Evolutionary conservation across 2,888 invertebrate genomes (phyloP), one percentile per base, ranked within the genome.

Genomic region (Sesia bembeciformis): DNA sequence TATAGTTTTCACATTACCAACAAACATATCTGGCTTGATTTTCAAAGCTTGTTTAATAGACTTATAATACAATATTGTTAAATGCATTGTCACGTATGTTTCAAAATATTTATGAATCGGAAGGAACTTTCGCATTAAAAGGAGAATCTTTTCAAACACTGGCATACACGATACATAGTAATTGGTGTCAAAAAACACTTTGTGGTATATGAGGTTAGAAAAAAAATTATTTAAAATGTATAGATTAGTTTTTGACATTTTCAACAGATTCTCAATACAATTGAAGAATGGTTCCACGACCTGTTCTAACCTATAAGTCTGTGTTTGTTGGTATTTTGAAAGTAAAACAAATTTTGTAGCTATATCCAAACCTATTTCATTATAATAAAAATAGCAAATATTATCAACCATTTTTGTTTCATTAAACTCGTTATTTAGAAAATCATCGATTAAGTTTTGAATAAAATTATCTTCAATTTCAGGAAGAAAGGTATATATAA

Each of bases 1-100:
- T 41, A 53, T 52, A 56, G 59, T 70, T 56, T 59, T 70, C 42
- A 56, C 59, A 23, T 59, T 52, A 52, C 70, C 62, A 3, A 63
- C 57, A 49, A 78, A 80, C 4, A 76, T 53, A 53, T 66, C 66
- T 3, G 76, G 68, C 40, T 62, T 62, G 5, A 70, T 61, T 57
- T 67, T 66, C 3, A 70, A 56, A 39, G 68, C 61, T 49, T 75
- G 67, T 46, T 71, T 66, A 4, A 82, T 62, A 1, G 80, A 61
- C 58, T 76, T 80, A 52, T 60, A 76, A 58, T 74, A 84, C 39
- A 79, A 59, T 73, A 80, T 81, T 0, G 67, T 78, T 7, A 78
- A 59, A 60, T 82, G 77, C 51, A 82, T 57, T 4, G 60, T 52
- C 0, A 67, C 67, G 56, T 76, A 78, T 39, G 53, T 60, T 0